A percentile compares a stretch with the other conserved stretches of the same genome.
These are phyloP conservation scores for Epistrophe grossulariae DNA, from an alignment of 2,888 invertebrate species.

Conservation along the genomic window DNA sequence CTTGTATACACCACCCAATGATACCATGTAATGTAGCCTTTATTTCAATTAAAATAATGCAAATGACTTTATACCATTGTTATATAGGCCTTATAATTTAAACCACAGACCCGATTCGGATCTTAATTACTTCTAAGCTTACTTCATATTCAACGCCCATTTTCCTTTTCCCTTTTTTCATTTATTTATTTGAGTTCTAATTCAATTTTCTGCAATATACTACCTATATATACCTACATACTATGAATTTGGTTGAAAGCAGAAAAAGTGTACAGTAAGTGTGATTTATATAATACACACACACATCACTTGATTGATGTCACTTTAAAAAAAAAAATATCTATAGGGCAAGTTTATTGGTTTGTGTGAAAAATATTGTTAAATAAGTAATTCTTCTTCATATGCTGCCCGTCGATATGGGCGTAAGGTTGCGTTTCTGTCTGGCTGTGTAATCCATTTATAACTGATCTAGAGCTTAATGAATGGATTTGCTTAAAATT, in stretches of 20 bases:
- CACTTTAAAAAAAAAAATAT: background rate
- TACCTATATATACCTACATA: no score
- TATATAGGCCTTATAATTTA: background rate
- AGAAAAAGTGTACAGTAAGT: background rate
- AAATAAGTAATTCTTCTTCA: no score
- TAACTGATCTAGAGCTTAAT: no score
- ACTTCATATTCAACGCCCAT: background rate
- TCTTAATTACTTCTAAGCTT: slow-evolving; percentile 4
- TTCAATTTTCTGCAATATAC: slow-evolving; percentile 55
- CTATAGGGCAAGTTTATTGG: no score
- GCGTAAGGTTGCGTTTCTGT: no score
- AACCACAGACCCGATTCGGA: slow-evolving; percentile 5
- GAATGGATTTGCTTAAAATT: no score
- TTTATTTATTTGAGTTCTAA: slow-evolving; percentile 53
- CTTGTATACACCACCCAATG: no score
- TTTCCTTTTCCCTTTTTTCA: background rate
- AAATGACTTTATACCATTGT: background rate
- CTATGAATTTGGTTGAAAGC: background rate
- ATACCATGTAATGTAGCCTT: background rate
- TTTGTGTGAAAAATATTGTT: no score
- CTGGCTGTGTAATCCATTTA: no score
- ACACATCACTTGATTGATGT: background rate
- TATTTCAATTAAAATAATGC: background rate
- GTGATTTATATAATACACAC: background rate
- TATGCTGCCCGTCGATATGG: no score